These are phyloP conservation scores for Alcis repandata DNA, from an alignment of 2,888 invertebrate genomes.

Conservation along the genomic window DNA sequence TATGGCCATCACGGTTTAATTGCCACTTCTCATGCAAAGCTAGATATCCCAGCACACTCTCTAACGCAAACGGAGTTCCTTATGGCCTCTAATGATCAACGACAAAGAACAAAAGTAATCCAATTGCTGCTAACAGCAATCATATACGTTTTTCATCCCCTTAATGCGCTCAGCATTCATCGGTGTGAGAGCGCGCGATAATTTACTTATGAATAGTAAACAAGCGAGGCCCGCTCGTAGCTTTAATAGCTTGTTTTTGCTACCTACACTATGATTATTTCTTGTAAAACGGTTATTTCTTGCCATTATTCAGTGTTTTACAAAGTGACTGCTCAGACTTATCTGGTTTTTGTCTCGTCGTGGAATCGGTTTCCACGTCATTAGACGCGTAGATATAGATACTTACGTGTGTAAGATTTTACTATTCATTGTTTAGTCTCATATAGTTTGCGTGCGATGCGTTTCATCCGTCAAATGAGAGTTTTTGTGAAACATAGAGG, in stretches of 20 bases:
- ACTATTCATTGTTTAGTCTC: conserved; percentile 58
- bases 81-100: conserved; percentile 35
- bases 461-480: conserved; percentile 42
- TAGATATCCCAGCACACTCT: not conserved
- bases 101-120: conserved; percentile 41
- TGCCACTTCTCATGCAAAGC: not conserved
- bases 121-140: conserved; percentile 35
- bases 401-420: conserved; percentile 54
- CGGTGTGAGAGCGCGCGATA: conserved; percentile 66
- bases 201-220: conserved; percentile 79
- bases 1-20: not conserved
- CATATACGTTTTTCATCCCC: conserved; percentile 53
- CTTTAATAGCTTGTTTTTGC: conserved; percentile 80
- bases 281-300: conserved; percentile 79
- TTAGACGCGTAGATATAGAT: conserved; percentile 62
- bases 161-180: conserved; percentile 56
- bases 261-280: conserved; percentile 79
- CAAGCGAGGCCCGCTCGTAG: conserved; percentile 60
- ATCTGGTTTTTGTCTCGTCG: conserved; percentile 65
- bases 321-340: conserved; percentile 71
- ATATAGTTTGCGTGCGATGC: conserved; percentile 35
- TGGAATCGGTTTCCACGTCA: conserved; percentile 75
- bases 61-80: conserved; percentile 17
- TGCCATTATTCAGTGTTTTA: conserved; percentile 77
- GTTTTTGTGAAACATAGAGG: conserved; percentile 33